A percentile compares a stretch with the other conserved stretches of the same genome.
Evolutionary conservation across 1,140 invertebrate genomes (phyloP).

Genomic region (Xylocopa sonorina): DNA sequence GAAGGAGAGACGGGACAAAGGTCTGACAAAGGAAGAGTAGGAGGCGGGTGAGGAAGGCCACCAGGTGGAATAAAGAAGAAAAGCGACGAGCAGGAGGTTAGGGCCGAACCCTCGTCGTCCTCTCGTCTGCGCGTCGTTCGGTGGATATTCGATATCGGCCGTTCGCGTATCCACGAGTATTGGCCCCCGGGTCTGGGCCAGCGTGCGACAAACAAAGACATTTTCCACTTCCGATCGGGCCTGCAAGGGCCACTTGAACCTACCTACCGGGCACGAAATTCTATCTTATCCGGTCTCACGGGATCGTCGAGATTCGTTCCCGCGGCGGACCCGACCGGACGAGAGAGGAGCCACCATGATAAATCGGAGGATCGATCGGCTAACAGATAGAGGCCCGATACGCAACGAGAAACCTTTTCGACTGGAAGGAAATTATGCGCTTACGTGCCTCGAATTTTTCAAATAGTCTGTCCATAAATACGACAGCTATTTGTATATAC

Average conservation of each 20-base stretch:
- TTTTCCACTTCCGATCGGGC: conserved; percentile 75
- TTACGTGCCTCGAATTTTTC: too few relatives aligned
- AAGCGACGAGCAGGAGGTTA: conserved; percentile 63
- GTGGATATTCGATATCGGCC: conserved; percentile 63
- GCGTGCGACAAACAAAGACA: conserved; percentile 72
- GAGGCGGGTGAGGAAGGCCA: conserved; percentile 22
- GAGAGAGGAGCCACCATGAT: not conserved
- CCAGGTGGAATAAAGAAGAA: conserved; percentile 42
- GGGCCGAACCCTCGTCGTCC: conserved; percentile 48
- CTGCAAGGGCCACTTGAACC: conserved; percentile 12
- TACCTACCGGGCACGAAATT: conserved; percentile 47
- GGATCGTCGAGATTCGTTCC: conserved; percentile 17
- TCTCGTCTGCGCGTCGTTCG: conserved; percentile 58
- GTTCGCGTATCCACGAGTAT: conserved; percentile 50
- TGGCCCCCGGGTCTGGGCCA: conserved; percentile 43
- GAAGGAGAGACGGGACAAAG: conserved; percentile 64
- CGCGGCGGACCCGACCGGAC: too few relatives aligned
- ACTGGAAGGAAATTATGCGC: too few relatives aligned
- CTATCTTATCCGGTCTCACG: conserved; percentile 56
- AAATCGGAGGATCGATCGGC: conserved; percentile 4
- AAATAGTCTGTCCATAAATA: too few relatives aligned
- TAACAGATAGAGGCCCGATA: not conserved
- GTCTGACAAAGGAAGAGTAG: conserved; percentile 65
- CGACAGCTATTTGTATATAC: too few relatives aligned
- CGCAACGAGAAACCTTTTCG: too few relatives aligned